phyloP scores from a whole-genome alignment of 2,113 vertebrate species.

The Ochotona curzoniae region DNA sequence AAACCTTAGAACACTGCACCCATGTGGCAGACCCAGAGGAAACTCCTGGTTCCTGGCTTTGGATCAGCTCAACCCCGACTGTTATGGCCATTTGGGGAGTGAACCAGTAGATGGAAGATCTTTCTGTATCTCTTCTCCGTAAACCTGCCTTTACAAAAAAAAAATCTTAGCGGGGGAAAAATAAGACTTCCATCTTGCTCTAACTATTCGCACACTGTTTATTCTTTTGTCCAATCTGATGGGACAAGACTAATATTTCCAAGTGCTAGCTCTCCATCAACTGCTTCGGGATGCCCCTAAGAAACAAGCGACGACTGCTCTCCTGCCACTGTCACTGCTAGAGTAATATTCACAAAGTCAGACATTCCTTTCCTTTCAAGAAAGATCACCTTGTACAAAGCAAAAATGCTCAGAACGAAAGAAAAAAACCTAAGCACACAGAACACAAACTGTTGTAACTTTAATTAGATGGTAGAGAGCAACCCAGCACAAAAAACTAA shows the following conservation, averaged over 20 bases:
- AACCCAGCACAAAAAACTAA: neutral
- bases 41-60: too few species aligned
- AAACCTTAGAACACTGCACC: too few species aligned
- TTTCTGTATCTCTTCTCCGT: too few species aligned
- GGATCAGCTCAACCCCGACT: too few species aligned
- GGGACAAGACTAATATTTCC: neutral
- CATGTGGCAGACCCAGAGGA: too few species aligned
- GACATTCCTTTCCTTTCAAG: neutral
- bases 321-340: neutral
- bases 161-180: too few species aligned
- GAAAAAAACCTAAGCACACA: neutral
- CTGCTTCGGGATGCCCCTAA: neutral
- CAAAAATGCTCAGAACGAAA: neutral
- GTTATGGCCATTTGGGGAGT: too few species aligned
- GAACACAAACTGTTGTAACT: neutral
- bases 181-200: neutral
- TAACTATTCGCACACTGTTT: neutral
- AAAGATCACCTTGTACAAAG: neutral
- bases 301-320: neutral
- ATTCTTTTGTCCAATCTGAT: neutral
- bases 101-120: too few species aligned
- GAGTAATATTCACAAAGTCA: neutral
- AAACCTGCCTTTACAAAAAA: too few species aligned
- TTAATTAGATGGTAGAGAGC: neutral
- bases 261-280: neutral